Base-by-base conservation (phyloP, 2,113 vertebrate genomes). In the Irena cyanogastra region DNA sequence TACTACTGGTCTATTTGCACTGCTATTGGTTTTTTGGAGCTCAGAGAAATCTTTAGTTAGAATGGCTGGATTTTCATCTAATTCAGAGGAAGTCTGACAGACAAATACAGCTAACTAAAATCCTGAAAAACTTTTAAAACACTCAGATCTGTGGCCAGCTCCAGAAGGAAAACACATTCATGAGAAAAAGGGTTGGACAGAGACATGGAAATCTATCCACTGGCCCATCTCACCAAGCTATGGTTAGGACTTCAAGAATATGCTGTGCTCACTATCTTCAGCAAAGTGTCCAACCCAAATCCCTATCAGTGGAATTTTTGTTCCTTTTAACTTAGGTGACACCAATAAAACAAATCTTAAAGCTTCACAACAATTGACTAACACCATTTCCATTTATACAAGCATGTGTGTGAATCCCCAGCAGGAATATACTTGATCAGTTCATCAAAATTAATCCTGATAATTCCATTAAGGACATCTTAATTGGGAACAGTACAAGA, bases 401-500 rank as follows among this genome's bases (percentile, higher is more conserved):
- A 71, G 37, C 54, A 19, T 12, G 70, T 6, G 10, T 9, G 4
- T 28, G 21, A 33, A 89, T 44, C 27, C 21, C 49, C 78, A 60
- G 39, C 0, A 28, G 82, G 42, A 93, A 85, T 42, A 63, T 5
- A 63, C 44, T 57, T 20, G 24, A 94, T 84, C 87, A 82, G 35
- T 59, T 86, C 27, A 74, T 52, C 64, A 1, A 72, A 96, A 77
- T 49, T 87, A 95, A 97, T 90, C 70, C 81, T 56, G 69, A 27
- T 90, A 95, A 97, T 45, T 90, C 52, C 35, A 94, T 93, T 94
- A 95, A 76, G 52, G 31, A 75, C 52, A 91, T 56, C 71, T 85
- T 94, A 83, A 94, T 54, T 96, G 21, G 75, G 61, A 96, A 92
- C 42, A 83, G 35, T 31, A 83, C 49, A 72, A 87, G 92, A 94